A percentile compares a stretch with the other conserved stretches of the same genome.
Conservation (phyloP, 2,113 vertebrate genomes). For the Neodon shergylaensis region DNA sequence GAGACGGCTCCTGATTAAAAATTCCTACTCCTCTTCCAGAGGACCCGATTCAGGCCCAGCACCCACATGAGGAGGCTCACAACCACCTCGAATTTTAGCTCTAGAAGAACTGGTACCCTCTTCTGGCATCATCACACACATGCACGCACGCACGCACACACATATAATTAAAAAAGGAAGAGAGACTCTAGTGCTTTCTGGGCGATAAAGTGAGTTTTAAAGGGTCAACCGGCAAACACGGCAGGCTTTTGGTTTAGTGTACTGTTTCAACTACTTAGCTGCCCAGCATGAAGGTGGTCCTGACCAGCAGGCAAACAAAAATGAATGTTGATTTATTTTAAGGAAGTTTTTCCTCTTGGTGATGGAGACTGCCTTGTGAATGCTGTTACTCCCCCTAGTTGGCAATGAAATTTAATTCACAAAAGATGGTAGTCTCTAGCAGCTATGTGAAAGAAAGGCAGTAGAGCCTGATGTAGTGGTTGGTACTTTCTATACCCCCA, state of each 20-base stretch:
- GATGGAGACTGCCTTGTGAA: not conserved
- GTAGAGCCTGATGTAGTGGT: not conserved
- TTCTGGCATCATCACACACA: not conserved
- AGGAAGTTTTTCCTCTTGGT: not conserved
- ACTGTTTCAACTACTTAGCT: not conserved
- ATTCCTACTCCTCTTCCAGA: not conserved
- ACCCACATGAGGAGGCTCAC: not conserved
- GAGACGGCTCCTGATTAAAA: not conserved
- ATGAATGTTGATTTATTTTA: not conserved
- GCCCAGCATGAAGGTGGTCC: not conserved
- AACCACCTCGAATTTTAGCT: not conserved
- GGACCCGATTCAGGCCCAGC: not conserved
- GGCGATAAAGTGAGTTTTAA: not conserved
- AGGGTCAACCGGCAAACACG: not conserved
- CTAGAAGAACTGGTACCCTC: not conserved
- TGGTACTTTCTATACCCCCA: not conserved
- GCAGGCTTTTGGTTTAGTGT: not conserved
- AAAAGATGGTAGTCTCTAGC: not conserved
- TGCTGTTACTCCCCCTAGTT: not conserved
- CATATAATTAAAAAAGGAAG: not conserved
- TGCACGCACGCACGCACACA: not conserved
- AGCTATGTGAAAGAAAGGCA: not conserved
- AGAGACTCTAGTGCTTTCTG: not conserved
- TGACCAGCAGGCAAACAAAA: not conserved
- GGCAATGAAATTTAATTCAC: not conserved